Percentiles rank a stretch among this genome's conserved stretches.
phyloP scores from a whole-genome alignment of 2,888 invertebrate genomes.

The Odontomyia ornata region DNA sequence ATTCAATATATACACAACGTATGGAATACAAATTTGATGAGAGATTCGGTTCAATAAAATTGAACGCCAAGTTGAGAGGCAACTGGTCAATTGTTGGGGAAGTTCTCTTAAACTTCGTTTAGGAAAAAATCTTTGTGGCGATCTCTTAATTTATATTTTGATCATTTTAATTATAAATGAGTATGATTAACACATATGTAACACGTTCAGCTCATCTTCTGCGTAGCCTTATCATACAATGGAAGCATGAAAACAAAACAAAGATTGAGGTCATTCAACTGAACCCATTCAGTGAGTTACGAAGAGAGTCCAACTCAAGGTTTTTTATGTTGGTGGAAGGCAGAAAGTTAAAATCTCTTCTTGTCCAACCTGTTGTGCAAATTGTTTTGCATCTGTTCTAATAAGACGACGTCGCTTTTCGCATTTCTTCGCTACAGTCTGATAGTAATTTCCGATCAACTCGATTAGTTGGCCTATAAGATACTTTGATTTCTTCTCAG shows the following conservation, averaged over 20 bases:
- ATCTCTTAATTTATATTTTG: too few species aligned
- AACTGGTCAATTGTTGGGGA: too few species aligned
- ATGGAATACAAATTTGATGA: too few species aligned
- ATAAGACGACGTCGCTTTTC: neutral
- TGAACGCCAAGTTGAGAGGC: too few species aligned
- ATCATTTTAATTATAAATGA: too few species aligned
- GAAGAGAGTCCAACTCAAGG: neutral
- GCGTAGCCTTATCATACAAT: neutral
- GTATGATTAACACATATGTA: too few species aligned
- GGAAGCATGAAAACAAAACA: conserved; percentile 49
- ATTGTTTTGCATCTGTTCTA: conserved; percentile 4
- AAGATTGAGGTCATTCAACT: conserved; percentile 53
- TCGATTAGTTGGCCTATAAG: neutral
- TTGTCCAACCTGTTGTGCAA: conserved; percentile 25
- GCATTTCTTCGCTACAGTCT: neutral
- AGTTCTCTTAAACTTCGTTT: too few species aligned
- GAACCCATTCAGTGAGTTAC: conserved; percentile 26
- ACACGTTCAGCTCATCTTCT: too few species aligned
- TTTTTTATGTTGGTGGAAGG: neutral
- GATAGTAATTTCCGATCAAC: conserved; percentile 7
- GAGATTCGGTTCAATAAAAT: too few species aligned
- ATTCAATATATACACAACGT: too few species aligned
- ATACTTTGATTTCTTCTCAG: neutral
- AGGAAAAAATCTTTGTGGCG: too few species aligned
- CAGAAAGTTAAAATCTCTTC: conserved; percentile 1